Evolutionary conservation across 2,888 invertebrate species (phyloP), one percentile per base, ranked within the genome.

Genomic region (Tetragonisca angustula): DNA sequence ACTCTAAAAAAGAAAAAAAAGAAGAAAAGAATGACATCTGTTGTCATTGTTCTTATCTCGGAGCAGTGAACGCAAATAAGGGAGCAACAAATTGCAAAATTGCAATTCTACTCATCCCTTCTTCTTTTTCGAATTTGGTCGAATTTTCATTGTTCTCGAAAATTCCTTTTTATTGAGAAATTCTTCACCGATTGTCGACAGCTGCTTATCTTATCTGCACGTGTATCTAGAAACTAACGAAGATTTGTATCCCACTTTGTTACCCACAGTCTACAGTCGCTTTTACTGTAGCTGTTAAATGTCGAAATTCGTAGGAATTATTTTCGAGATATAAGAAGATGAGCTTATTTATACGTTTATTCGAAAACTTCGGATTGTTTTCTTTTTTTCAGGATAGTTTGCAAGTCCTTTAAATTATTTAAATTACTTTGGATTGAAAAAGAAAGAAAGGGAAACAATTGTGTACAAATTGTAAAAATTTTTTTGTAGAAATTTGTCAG

Each of bases 1-100:
- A 71, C 24, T 56, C 13, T 19, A 67, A 65, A 83, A 65, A 32
- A 2, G 3, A 36, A 36, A 36, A 36, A 36, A 36, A 36, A 36
- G 0, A 36, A 36, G 4, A 36, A 36, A 36, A 52, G 17, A 4
- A 52, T 19, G 74, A 78, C 71, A 79, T n/a, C 67, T 36, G 78
- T 81, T 83, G 79, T 88, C 79, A 52, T 59, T 27, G 19, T 24
- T 24, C 62, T 83, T 86, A 84, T 86, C 78, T 75, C 13, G 3
- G 19, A 49, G 13, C n/a, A 43, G 4, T 73, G 15, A 64, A 64
- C 59, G 19, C 9, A 32, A 61, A 70, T 54, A 56, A 9, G 17
- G 50, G 17, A 56, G 19, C 32, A 49, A 32, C 4, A 61, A 68
- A 61, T 24, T n/a, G 36, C 36, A 43, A 32, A 68, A 43, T 50